Evolutionary conservation across 2,888 invertebrate species (phyloP).

Genomic region (Drosophila hawaiiensis): DNA sequence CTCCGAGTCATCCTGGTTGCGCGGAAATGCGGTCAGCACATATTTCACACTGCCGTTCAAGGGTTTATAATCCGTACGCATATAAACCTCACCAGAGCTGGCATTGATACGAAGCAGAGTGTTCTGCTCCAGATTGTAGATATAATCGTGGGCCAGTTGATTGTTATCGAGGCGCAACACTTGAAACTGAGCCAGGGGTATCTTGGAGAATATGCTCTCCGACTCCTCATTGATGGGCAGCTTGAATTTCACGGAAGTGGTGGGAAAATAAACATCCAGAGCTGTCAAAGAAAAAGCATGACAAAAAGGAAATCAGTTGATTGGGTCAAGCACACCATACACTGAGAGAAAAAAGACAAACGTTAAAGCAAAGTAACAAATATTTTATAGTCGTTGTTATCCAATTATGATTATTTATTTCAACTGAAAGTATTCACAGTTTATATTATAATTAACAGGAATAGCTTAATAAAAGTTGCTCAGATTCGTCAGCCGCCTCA

Average conservation of each 20-base stretch:
- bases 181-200: slow-evolving; percentile 84
- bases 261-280: slow-evolving; percentile 83
- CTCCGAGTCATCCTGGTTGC: slow-evolving; percentile 30
- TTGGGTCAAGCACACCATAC: background rate
- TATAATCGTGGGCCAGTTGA: slow-evolving; percentile 71
- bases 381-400: background rate
- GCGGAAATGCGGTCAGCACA: slow-evolving; percentile 79
- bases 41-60: slow-evolving; percentile 69
- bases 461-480: background rate
- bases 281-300: slow-evolving; percentile 63
- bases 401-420: background rate
- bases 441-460: background rate
- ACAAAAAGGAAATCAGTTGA: slow-evolving; percentile 9
- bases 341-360: background rate
- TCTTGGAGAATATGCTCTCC: slow-evolving; percentile 83
- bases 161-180: slow-evolving; percentile 77
- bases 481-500: background rate
- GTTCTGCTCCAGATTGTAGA: slow-evolving; percentile 82
- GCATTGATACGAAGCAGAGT: slow-evolving; percentile 78
- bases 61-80: slow-evolving; percentile 79
- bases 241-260: slow-evolving; percentile 82
- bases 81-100: slow-evolving; percentile 82
- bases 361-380: background rate
- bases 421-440: background rate
- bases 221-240: slow-evolving; percentile 83